phyloP scores from a whole-genome alignment of 2,113 vertebrate species.

The Riparia riparia region DNA sequence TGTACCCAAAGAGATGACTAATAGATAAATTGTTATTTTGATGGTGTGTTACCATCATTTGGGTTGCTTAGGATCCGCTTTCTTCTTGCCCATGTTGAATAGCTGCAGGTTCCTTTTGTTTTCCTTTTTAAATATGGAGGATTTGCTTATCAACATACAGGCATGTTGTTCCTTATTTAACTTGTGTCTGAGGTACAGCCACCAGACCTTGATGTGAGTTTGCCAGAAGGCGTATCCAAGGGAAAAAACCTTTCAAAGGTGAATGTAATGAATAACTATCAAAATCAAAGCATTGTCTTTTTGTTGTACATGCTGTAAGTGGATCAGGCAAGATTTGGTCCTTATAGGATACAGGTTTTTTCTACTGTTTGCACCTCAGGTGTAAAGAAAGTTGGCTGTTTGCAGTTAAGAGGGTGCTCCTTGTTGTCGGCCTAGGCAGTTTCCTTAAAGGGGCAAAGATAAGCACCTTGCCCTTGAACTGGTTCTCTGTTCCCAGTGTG shows the following conservation, averaged over 20 bases:
- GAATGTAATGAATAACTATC: not conserved
- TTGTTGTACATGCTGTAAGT: fast-evolving
- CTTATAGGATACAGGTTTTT: fast-evolving
- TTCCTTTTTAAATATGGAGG: not conserved
- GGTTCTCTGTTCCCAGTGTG: fast-evolving
- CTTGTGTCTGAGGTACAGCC: not conserved
- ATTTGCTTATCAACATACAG: not conserved
- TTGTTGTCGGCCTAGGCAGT: not conserved
- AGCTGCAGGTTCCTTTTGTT: not conserved
- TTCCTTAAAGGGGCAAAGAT: not conserved
- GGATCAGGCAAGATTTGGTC: not conserved
- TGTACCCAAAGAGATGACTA: not conserved
- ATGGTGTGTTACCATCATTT: fast-evolving
- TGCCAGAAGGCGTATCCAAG: not conserved
- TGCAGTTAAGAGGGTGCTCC: not conserved
- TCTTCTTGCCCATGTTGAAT: not conserved
- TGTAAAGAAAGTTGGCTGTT: not conserved
- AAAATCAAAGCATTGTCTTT: not conserved
- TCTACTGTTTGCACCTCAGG: not conserved
- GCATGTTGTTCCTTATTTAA: fast-evolving
- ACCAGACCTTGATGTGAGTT: not conserved
- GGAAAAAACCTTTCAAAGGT: not conserved
- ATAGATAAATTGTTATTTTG: not conserved
- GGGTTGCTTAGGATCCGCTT: not conserved
- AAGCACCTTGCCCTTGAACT: not conserved